Percentiles rank a stretch among this genome's conserved stretches.
Evolutionary conservation across 1,140 invertebrate genomes (phyloP).

Genomic region (Pseudomyrmex flavicornis): DNA sequence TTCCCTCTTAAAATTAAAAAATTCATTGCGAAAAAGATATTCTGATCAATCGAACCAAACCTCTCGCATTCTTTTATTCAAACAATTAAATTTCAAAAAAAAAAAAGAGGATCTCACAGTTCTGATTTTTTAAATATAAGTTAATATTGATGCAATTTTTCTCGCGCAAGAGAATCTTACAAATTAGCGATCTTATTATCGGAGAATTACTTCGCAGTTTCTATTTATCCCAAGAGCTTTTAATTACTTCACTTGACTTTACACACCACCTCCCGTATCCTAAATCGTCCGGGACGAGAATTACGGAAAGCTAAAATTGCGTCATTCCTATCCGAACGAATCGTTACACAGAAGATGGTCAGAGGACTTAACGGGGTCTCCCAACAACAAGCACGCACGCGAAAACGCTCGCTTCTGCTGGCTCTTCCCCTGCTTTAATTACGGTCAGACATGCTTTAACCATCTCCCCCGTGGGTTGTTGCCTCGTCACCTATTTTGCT

Average conservation of each 20-base stretch:
- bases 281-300: neutral
- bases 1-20: no score
- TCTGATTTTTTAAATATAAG: no score
- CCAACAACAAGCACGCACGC: constrained; percentile 44
- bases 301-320: constrained; percentile 14
- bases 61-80: no score
- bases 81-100: no score
- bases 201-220: neutral
- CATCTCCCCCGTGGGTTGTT: constrained; percentile 21
- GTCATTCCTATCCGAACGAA: constrained; percentile 16
- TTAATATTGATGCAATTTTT: no score
- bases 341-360: constrained; percentile 19
- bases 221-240: neutral
- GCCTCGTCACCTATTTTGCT: constrained; percentile 44
- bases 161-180: neutral
- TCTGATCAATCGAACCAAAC: no score
- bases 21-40: no score
- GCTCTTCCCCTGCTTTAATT: constrained; percentile 42
- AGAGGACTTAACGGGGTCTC: constrained; percentile 35
- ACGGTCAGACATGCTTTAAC: constrained; percentile 47
- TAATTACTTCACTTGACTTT: constrained; percentile 28
- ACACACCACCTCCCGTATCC: neutral
- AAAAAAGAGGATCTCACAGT: no score
- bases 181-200: neutral
- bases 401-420: constrained; percentile 43